Evolutionary conservation across 1,140 invertebrate species (phyloP).

Genomic region (Drosophila punjabiensis): DNA sequence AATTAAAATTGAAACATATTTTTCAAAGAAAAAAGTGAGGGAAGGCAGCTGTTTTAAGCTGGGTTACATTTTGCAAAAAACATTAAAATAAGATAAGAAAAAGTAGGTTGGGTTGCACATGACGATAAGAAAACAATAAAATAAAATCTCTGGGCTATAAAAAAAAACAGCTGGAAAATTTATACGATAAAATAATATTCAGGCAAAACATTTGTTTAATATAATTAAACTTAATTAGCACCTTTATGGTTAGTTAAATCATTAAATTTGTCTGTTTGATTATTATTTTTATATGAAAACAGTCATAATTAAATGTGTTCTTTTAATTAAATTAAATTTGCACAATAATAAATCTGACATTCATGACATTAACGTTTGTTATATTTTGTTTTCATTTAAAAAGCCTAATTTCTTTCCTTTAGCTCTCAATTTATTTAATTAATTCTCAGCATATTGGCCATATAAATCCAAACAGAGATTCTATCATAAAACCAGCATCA

Average conservation of each 20-base stretch:
- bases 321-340: not conserved
- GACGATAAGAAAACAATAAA: constrained; percentile 13
- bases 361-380: not conserved
- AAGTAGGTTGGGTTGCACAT: not conserved
- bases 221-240: not conserved
- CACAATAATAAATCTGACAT: not conserved
- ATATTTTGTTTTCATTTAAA: not conserved
- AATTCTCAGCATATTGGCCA: constrained; percentile 1
- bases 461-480: constrained; percentile 17
- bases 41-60: constrained; percentile 27
- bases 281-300: not conserved
- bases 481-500: constrained; percentile 20
- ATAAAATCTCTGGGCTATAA: not conserved
- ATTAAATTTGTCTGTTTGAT: no score
- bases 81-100: constrained; percentile 13
- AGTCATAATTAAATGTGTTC: not conserved
- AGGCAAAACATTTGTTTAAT: not conserved
- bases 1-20: constrained; percentile 70
- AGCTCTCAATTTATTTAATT: constrained; percentile 1
- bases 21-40: constrained; percentile 16
- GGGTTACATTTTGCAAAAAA: constrained; percentile 40
- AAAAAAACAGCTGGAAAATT: constrained; percentile 11
- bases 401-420: not conserved
- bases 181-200: not conserved
- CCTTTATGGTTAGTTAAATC: not conserved